Conservation (phyloP, 2,797 vertebrate species). For the Sciurus vulgaris region DNA sequence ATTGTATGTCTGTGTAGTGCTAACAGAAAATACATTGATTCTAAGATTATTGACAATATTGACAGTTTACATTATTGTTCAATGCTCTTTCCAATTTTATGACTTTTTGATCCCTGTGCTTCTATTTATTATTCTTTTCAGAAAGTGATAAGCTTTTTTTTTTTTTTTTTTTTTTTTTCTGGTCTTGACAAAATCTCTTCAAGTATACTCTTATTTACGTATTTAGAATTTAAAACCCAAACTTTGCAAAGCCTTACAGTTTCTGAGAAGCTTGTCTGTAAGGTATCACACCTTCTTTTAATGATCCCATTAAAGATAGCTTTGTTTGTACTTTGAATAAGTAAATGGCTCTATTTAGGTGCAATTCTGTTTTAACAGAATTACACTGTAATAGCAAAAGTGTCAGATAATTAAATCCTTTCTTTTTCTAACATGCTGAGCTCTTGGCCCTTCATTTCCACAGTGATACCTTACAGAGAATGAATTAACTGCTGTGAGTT, state of each 20-base stretch:
- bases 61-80: not conserved
- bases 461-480: slow-evolving; percentile 41
- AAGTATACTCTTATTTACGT: not conserved
- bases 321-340: slow-evolving; percentile 76
- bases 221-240: slow-evolving; percentile 62
- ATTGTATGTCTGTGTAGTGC: not conserved
- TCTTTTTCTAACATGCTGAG: slow-evolving; percentile 23
- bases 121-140: slow-evolving; percentile 1
- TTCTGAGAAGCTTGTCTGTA: slow-evolving; percentile 71
- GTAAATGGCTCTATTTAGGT: slow-evolving; percentile 71
- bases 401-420: slow-evolving; percentile 79
- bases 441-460: slow-evolving; percentile 65
- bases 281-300: slow-evolving; percentile 71
- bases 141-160: slow-evolving; percentile 30
- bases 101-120: not conserved
- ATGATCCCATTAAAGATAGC: slow-evolving; percentile 70
- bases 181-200: not conserved
- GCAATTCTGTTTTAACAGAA: slow-evolving; percentile 67
- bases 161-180: not conserved
- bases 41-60: not conserved
- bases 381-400: slow-evolving; percentile 61
- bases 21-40: slow-evolving; percentile 5
- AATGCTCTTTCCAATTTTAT: not conserved
- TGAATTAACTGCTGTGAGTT: slow-evolving; percentile 64
- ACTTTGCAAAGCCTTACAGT: slow-evolving; percentile 14